A percentile compares a stretch with the other conserved stretches of the same genome.
Conservation (phyloP, 2,888 invertebrate genomes). For the Cistogaster globosa region DNA sequence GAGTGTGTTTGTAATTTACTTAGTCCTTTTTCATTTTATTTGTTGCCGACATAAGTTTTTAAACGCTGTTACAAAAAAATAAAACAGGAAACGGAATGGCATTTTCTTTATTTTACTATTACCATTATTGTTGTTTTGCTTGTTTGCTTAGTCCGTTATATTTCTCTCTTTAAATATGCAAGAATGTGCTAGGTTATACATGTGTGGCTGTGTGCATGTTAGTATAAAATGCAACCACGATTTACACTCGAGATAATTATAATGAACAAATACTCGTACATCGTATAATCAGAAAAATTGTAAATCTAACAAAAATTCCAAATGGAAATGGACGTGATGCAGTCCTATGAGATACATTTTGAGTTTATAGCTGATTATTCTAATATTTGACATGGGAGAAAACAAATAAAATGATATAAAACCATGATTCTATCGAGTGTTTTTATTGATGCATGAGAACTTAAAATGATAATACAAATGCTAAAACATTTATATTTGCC, state of each 20-base stretch:
- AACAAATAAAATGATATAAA: too few relatives aligned
- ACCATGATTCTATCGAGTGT: too few relatives aligned
- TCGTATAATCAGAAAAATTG: constrained; percentile 44
- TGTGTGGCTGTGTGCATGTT: background rate
- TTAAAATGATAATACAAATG: too few relatives aligned
- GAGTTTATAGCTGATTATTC: background rate
- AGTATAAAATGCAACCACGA: background rate
- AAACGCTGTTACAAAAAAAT: constrained; percentile 71
- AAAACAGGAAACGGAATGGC: constrained; percentile 73
- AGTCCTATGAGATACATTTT: background rate
- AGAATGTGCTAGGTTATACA: background rate
- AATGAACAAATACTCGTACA: constrained; percentile 9
- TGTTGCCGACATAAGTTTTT: constrained; percentile 51
- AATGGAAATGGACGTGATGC: constrained; percentile 23
- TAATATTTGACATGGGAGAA: too few relatives aligned
- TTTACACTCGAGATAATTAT: constrained; percentile 15
- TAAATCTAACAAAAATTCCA: constrained; percentile 32
- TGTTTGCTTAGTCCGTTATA: constrained; percentile 56
- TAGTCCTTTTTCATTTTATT: constrained; percentile 6
- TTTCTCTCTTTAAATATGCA: constrained; percentile 50
- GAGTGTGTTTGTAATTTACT: background rate
- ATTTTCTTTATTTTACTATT: constrained; percentile 60
- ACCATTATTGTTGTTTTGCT: constrained; percentile 4
- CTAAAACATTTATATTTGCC: background rate
- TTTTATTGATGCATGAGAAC: too few relatives aligned